phyloP scores from a whole-genome alignment of 1,140 invertebrate species.

The Zaprionus tsacasi region DNA sequence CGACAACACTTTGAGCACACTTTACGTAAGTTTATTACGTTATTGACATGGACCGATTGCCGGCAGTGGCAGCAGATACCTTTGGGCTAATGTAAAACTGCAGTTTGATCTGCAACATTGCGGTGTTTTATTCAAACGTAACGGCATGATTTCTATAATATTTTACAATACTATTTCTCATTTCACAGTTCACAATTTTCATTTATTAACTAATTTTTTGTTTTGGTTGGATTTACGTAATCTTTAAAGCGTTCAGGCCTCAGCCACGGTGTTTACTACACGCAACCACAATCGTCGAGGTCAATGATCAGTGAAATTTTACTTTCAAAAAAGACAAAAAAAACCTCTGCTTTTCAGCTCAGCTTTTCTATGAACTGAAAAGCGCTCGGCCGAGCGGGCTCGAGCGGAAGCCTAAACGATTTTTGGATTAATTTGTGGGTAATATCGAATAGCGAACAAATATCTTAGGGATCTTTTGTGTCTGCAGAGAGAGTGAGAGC shows the following conservation, averaged over 20 bases:
- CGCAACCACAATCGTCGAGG: constrained; percentile 77
- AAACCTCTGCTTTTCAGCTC: constrained; percentile 47
- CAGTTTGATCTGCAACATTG: constrained; percentile 54
- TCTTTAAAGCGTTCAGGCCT: constrained; percentile 60
- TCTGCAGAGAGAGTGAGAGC: neutral
- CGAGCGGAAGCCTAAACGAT: constrained; percentile 59
- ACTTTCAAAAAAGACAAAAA: constrained; percentile 73
- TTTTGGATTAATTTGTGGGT: constrained; percentile 61
- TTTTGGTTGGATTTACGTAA: constrained; percentile 70
- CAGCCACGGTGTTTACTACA: constrained; percentile 67
- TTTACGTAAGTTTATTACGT: constrained; percentile 34
- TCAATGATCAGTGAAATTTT: constrained; percentile 81
- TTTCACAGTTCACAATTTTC: constrained; percentile 78
- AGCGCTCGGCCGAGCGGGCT: constrained; percentile 50
- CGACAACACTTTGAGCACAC: constrained; percentile 26
- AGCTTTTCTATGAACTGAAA: constrained; percentile 65
- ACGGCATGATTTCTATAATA: constrained; percentile 63
- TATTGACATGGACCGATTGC: neutral
- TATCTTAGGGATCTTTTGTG: constrained; percentile 20
- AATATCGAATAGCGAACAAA: constrained; percentile 43
- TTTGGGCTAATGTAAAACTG: constrained; percentile 55
- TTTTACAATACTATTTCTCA: constrained; percentile 72
- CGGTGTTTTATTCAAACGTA: constrained; percentile 62
- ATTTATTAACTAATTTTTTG: constrained; percentile 78
- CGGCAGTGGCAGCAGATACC: neutral